Base-by-base conservation (phyloP, 1,140 invertebrate species). In the Lanistes nyassanus region DNA sequence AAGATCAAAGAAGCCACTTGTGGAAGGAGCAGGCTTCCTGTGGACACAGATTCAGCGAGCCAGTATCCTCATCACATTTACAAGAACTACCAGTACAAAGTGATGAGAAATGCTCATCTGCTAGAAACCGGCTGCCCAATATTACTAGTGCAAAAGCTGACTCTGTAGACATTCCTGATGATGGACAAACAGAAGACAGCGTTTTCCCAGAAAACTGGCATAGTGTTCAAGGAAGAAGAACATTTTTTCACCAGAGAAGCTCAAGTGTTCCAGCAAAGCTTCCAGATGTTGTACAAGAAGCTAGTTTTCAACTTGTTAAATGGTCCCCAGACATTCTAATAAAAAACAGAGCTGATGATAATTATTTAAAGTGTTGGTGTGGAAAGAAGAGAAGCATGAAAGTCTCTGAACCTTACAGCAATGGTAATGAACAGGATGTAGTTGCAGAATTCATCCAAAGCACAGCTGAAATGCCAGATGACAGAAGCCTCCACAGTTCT, bases 121-220 rank as follows among this genome's bases (percentile, higher is more conserved):
- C 34, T 1, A 7, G 4, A 60, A 72, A 26, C 70, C 56, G 26
- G 70, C 19, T 47, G 42, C 42, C 42, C 1, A 47, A 47, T 16
- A 47, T 47, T 47, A 13, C 42, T 47, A 47, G 42, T 47, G 42
- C 42, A 3, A 47, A 47, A 47, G 42, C 42, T 47, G 42, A 60
- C 3, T 72, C 70, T 13, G 23, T 72, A 29, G 70, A 72, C 13
- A 11, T 62, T 21, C 70, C 70, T 36, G 56, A 72, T 16, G 70
- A 72, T n/a, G 26, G 56, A 23, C 19, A 58, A 23, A 58, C 70
- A 42, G 70, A 72, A 72, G 70, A 72, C 70, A 58, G 29, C 26
- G 70, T 72, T 31, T 72, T 72, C 26, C 11, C 55, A 26, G 70
- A 72, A 19, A 62, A 5, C 23, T 60, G 34, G 26, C 26, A 26